Evolutionary conservation across 2,797 vertebrate genomes (phyloP), one percentile per base, ranked within the genome.

Genomic region (Tamandua tetradactyla): DNA sequence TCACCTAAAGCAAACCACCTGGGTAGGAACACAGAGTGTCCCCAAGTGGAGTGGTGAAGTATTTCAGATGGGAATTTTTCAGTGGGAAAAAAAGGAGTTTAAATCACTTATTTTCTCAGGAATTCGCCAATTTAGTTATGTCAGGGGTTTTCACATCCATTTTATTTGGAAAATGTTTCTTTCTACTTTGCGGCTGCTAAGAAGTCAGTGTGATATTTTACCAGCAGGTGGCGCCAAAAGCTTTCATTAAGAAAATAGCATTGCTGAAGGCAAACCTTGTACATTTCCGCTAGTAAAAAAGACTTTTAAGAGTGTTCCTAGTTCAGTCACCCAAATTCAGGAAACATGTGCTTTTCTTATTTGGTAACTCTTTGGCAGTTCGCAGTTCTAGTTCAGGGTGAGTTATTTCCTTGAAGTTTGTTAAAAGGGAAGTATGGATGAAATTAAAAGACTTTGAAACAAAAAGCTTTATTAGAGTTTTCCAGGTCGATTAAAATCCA

Each of bases 141-240:
- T 62, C 13, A 42, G 74, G 14, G 17, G 6, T 95, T 89, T 89
- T 18, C 12, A 11, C 3, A 22, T 4, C 8, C 7, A 12, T 9
- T 44, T 32, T n/a, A 23, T 32, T 30, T 11, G 20, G 25, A 40
- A 91, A 27, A 23, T 2, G 0, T 27, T 83, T n/a, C 7, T 27
- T 83, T 30, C 7, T 8, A 10, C 12, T n/a, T 11, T 14, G 7
- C 14, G 68, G 49, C 44, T 0, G 15, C 9, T 37, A 8, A 84
- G 42, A 37, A 0, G 42, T 49, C 42, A 0, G 30, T 15, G 1
- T 22, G 55, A 66, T n/a, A 22, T 91, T 90, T 89, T 30, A 66
- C 95, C 98, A 97, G 96, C 88, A 97, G 98, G 91, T 97, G 98
- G 97, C 97, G 89, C 95, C 93, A 95, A 90, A 95, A 22, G 76